Base-by-base conservation (phyloP, 2,797 vertebrate species). In the Amazonetta brasiliensis region DNA sequence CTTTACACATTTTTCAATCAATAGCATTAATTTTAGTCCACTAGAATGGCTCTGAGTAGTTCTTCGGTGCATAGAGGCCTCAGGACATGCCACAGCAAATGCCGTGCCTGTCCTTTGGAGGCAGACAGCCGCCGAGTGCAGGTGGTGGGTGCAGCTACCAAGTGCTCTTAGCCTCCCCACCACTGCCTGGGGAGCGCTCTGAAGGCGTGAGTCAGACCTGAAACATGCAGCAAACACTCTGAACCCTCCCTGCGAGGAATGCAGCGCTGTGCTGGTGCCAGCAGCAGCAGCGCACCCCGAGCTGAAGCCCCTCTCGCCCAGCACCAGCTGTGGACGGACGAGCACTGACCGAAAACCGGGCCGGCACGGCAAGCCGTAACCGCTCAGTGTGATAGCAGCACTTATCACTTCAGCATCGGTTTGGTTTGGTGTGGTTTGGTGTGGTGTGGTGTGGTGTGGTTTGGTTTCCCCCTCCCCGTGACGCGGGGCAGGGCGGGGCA, bases 211-310 rank as follows among this genome's bases (percentile, higher is more conserved):
- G 23, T 96, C 96, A 96, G 68, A 19, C 55, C 30, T 37, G 22
- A 96, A 95, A 76, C 55, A 94, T 83, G 88, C 89, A 95, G 83
- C 73, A 85, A 95, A 94, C 52, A 35, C 76, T 89, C 75, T 71
- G 82, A 84, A 71, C 89, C 83, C 68, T 84, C 31, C 25, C 50
- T 80, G 21, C 19, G 92, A 74, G 50, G 5, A 60, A 4, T 77
- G 81, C 71, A 15, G 19, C 33, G 16, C 78, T 74, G 4, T 1
- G 2, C 1, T 4, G 58, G 44, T 46, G 91, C 88, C 91, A 86
- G 90, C 33, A 52, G 59, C 18, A 90, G 93, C 62, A 62, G 2
- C 55, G 26, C 43, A 0, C 13, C 2, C 7, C 71, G 2, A 28
- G 81, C n/a, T 0, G 0, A 72, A 76, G 89, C 31, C 11, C 0